These are phyloP conservation scores for Spizaetus ornatus DNA, from an alignment of 2,113 vertebrate species.

Conservation along the genomic window DNA sequence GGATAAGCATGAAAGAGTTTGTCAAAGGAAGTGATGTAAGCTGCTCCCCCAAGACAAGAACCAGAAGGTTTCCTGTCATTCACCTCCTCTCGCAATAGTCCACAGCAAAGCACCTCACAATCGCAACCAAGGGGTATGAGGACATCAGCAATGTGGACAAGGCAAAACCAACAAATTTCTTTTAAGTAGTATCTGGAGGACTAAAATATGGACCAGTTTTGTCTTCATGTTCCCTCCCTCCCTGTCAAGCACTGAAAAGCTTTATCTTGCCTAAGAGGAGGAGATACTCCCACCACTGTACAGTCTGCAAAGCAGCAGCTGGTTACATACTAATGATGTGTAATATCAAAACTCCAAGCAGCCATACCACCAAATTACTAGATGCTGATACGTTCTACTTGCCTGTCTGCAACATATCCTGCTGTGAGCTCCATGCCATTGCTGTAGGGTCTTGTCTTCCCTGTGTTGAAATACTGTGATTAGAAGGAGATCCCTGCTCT, in stretches of 20 bases:
- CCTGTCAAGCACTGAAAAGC: not conserved
- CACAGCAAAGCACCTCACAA: not conserved
- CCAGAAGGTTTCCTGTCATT: rapidly evolving
- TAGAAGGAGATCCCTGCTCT: not conserved
- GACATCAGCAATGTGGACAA: not conserved
- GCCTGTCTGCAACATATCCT: not conserved
- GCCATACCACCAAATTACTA: not conserved
- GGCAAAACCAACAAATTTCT: not conserved
- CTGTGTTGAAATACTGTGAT: not conserved
- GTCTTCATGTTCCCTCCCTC: not conserved
- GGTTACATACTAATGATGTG: not conserved
- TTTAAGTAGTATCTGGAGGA: not conserved
- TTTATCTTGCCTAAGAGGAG: not conserved
- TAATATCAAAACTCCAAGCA: not conserved
- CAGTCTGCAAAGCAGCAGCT: not conserved
- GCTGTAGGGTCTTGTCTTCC: not conserved
- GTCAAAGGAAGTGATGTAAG: rapidly evolving
- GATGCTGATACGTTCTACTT: not conserved
- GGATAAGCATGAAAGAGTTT: not conserved
- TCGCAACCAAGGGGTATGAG: not conserved
- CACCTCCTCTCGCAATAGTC: not conserved
- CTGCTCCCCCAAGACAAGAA: not conserved
- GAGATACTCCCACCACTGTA: rapidly evolving
- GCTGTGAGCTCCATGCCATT: not conserved
- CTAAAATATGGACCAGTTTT: not conserved